Conservation (phyloP, 2,888 invertebrate genomes). For the Pollenia griseotomentosa region DNA sequence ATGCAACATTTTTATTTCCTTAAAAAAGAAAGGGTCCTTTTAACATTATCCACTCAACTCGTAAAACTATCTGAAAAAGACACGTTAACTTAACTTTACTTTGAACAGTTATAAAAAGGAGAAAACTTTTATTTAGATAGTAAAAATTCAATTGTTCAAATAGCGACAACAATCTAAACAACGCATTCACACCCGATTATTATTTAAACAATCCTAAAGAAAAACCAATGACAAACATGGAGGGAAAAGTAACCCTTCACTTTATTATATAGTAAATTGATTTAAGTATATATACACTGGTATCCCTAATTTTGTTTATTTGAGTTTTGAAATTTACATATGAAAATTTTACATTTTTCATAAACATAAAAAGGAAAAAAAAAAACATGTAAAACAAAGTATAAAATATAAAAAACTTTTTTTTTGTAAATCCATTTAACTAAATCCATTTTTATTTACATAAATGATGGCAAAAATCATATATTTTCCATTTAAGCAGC, state of each 20-base stretch:
- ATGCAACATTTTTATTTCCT: no score
- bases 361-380: constrained; percentile 17
- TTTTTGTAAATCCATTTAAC: constrained; percentile 80
- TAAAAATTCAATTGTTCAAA: constrained; percentile 58
- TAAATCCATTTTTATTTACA: constrained; percentile 81
- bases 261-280: constrained; percentile 65
- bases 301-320: constrained; percentile 57
- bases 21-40: neutral
- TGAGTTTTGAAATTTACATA: constrained; percentile 47
- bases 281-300: constrained; percentile 58
- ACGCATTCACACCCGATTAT: neutral
- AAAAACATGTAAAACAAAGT: constrained; percentile 24
- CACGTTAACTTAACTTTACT: constrained; percentile 13
- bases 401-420: constrained; percentile 57
- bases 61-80: neutral
- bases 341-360: constrained; percentile 40
- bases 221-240: neutral
- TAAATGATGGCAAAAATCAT: constrained; percentile 77
- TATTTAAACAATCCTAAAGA: neutral
- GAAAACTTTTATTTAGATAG: constrained; percentile 8
- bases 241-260: constrained; percentile 32
- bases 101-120: neutral
- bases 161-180: constrained; percentile 31
- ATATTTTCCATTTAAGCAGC: constrained; percentile 39
- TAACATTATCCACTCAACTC: neutral